These are phyloP conservation scores for Loxodonta africana DNA, from an alignment of 2,113 vertebrate species.

Conservation along the genomic window DNA sequence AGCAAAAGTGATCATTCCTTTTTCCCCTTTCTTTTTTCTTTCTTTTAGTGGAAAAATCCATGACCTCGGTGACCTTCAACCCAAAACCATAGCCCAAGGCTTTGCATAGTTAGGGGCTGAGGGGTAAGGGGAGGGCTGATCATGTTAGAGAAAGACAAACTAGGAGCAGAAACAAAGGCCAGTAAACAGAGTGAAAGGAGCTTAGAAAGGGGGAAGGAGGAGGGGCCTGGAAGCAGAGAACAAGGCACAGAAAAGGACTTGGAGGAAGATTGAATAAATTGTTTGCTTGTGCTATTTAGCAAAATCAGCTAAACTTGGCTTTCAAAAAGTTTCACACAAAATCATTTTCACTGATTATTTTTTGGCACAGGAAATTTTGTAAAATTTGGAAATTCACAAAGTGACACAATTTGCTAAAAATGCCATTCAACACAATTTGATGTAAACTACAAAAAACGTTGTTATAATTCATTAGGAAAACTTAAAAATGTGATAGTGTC, in stretches of 20 bases:
- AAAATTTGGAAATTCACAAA: slow-evolving; percentile 86
- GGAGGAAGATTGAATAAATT: slow-evolving; percentile 85
- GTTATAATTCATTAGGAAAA: slow-evolving; percentile 86
- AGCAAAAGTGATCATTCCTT: slow-evolving; percentile 66
- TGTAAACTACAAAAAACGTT: slow-evolving; percentile 83
- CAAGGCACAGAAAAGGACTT: slow-evolving; percentile 79
- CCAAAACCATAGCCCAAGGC: slow-evolving; percentile 80
- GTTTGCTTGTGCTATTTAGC: slow-evolving; percentile 86
- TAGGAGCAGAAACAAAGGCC: slow-evolving; percentile 81
- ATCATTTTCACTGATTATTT: slow-evolving; percentile 87
- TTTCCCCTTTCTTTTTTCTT: slow-evolving; percentile 12
- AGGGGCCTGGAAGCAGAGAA: slow-evolving; percentile 73
- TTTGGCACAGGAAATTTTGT: slow-evolving; percentile 84
- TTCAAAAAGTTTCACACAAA: slow-evolving; percentile 86
- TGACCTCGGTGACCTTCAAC: slow-evolving; percentile 78
- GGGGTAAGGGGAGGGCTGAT: slow-evolving; percentile 24
- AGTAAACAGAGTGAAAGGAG: slow-evolving; percentile 78
- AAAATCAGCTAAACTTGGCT: slow-evolving; percentile 86
- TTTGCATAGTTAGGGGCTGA: slow-evolving; percentile 45
- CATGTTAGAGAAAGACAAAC: slow-evolving; percentile 71
- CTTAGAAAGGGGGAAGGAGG: slow-evolving; percentile 34
- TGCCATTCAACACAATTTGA: slow-evolving; percentile 85
- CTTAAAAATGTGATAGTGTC: slow-evolving; percentile 82
- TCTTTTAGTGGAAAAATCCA: slow-evolving; percentile 76
- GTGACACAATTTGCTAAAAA: slow-evolving; percentile 85